Evolutionary conservation across 2,113 vertebrate species (phyloP).

Genomic region (Forbesichthys agassizii): DNA sequence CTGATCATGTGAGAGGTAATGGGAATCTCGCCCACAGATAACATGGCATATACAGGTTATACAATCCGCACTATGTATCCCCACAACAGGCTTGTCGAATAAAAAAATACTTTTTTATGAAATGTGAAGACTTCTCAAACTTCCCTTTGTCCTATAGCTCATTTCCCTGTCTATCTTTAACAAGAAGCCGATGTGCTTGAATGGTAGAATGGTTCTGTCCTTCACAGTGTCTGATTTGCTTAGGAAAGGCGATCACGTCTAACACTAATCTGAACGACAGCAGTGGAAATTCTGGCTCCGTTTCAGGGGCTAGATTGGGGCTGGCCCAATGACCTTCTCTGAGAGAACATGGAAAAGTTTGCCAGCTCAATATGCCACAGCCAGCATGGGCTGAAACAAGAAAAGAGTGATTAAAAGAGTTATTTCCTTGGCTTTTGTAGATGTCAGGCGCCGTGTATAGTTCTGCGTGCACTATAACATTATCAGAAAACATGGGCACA

Average conservation of each 20-base stretch:
- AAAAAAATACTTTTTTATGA: constrained; percentile 51
- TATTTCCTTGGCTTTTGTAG: constrained; percentile 43
- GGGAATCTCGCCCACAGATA: too few relatives aligned
- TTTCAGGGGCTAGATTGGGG: constrained; percentile 77
- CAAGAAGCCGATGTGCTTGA: constrained; percentile 64
- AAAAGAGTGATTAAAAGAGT: constrained; percentile 59
- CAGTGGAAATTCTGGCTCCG: constrained; percentile 75
- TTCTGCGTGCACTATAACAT: constrained; percentile 44
- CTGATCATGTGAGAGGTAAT: too few relatives aligned
- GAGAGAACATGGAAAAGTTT: constrained; percentile 72
- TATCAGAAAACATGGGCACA: constrained; percentile 32
- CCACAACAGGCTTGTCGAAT: constrained; percentile 39
- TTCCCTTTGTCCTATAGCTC: constrained; percentile 67
- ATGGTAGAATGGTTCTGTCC: constrained; percentile 69
- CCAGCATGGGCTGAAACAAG: constrained; percentile 57
- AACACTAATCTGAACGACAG: constrained; percentile 77
- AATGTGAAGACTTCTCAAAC: constrained; percentile 62
- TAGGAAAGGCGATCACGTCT: constrained; percentile 70
- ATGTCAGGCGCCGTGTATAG: constrained; percentile 35
- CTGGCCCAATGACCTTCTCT: constrained; percentile 74
- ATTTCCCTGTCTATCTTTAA: constrained; percentile 62
- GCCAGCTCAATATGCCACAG: constrained; percentile 68
- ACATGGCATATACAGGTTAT: too few relatives aligned
- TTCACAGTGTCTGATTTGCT: constrained; percentile 80
- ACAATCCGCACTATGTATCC: neutral